phyloP scores from a whole-genome alignment of 2,797 vertebrate genomes.

The Hypotaenidia okinawae region DNA sequence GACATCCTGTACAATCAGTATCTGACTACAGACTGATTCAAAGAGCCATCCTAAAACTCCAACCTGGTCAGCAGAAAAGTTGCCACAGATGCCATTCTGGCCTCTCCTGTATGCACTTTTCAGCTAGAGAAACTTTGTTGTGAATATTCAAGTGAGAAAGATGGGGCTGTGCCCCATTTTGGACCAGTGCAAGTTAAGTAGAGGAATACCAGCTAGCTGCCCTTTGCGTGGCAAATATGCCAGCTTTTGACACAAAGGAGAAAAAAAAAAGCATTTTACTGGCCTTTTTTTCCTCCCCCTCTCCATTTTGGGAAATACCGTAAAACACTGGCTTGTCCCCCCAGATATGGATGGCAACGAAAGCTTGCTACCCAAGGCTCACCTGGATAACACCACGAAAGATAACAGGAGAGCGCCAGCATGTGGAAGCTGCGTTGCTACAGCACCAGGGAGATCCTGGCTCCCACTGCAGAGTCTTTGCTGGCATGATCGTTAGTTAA shows the following conservation, averaged over 20 bases:
- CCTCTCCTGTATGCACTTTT: neutral
- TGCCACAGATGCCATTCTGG: neutral
- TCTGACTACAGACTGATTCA: neutral
- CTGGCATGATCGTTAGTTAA: constrained; percentile 74
- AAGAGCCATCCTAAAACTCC: neutral
- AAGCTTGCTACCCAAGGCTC: constrained; percentile 32
- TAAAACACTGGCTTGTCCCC: neutral
- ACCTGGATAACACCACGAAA: neutral
- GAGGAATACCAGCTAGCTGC: neutral
- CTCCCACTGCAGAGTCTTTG: constrained; percentile 39
- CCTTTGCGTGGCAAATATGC: neutral
- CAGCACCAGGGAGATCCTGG: constrained; percentile 53
- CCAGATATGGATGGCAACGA: neutral
- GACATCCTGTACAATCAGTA: neutral
- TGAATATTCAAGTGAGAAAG: neutral
- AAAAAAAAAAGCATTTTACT: neutral
- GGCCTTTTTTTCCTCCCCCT: neutral
- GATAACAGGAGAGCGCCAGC: constrained; percentile 7
- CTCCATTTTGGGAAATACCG: neutral
- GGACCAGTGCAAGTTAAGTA: neutral
- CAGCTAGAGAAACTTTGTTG: neutral
- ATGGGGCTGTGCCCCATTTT: neutral
- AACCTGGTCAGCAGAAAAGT: neutral
- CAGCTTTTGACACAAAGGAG: neutral
- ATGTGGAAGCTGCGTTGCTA: neutral